Percentiles rank a stretch among this genome's conserved stretches.
Evolutionary conservation across 1,140 invertebrate species (phyloP).

Genomic region (Drosophila athabasca): DNA sequence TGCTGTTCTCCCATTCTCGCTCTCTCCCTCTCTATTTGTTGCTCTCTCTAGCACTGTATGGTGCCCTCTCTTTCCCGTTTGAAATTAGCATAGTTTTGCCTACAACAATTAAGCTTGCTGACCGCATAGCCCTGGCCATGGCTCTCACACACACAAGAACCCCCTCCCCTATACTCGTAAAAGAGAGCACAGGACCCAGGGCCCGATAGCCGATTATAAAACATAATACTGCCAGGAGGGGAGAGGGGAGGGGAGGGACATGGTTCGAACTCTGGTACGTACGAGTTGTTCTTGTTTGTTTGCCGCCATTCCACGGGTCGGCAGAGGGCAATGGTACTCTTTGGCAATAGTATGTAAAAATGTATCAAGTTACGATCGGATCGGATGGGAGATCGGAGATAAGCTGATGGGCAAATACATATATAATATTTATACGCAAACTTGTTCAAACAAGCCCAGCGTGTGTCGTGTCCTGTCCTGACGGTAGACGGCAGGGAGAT

Average conservation of each 20-base stretch:
- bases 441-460: slow-evolving; percentile 72
- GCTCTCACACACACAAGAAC: not conserved
- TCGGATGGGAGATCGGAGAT: slow-evolving; percentile 27
- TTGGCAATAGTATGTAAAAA: slow-evolving; percentile 45
- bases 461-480: not conserved
- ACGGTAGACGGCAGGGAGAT: not conserved
- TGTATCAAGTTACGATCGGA: slow-evolving; percentile 77
- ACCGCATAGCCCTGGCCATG: slow-evolving; percentile 50
- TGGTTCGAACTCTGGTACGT: slow-evolving; percentile 22
- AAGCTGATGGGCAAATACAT: slow-evolving; percentile 76
- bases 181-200: not conserved
- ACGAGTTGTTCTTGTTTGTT: slow-evolving; percentile 17
- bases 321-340: too few species aligned
- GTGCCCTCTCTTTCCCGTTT: not conserved
- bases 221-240: slow-evolving; percentile 57
- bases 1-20: too few species aligned
- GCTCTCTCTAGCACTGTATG: not conserved
- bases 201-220: slow-evolving; percentile 57
- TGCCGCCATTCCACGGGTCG: slow-evolving; percentile 19
- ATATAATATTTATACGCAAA: slow-evolving; percentile 82
- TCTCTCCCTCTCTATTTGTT: too few species aligned
- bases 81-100: slow-evolving; percentile 69
- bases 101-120: slow-evolving; percentile 67
- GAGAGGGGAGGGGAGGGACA: not conserved
- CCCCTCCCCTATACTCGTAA: too few species aligned